Percentiles rank a stretch among this genome's conserved stretches.
These are phyloP conservation scores for Drosophila lini DNA, from an alignment of 1,140 invertebrate species.

Conservation along the genomic window DNA sequence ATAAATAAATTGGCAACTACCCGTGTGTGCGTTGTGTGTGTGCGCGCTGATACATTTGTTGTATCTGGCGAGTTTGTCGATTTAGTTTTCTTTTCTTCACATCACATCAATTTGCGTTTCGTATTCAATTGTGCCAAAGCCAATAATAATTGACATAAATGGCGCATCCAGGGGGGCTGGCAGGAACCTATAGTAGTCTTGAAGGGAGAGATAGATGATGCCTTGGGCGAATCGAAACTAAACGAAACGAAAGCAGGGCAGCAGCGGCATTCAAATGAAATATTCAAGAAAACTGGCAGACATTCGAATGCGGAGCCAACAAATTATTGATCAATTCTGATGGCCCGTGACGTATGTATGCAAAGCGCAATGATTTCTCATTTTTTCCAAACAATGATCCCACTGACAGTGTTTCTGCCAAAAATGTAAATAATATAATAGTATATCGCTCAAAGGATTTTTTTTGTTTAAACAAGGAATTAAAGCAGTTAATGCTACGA, in stretches of 20 bases:
- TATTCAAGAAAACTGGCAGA: conserved; percentile 54
- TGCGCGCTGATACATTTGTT: conserved; percentile 14
- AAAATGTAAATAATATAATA: conserved; percentile 6
- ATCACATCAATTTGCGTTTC: conserved; percentile 75
- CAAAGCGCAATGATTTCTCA: conserved; percentile 23
- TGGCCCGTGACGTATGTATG: conserved; percentile 43
- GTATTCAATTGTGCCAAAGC: conserved; percentile 74
- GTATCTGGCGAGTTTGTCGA: conserved; percentile 31
- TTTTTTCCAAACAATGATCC: conserved; percentile 17
- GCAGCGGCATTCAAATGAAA: conserved; percentile 42
- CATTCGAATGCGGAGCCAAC: conserved; percentile 21
- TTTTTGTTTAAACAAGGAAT: not conserved
- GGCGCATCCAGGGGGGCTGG: conserved; percentile 25
- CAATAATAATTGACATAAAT: conserved; percentile 81
- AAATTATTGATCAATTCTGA: conserved; percentile 59
- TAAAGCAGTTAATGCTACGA: not conserved
- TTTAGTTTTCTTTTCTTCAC: conserved; percentile 67
- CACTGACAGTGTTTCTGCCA: conserved; percentile 19
- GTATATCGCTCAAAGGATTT: not conserved
- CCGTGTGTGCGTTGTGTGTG: conserved; percentile 9
- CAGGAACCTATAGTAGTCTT: not conserved
- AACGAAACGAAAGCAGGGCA: conserved; percentile 30
- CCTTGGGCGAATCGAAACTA: conserved; percentile 12
- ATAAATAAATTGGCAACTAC: conserved; percentile 44
- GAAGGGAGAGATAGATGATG: conserved; percentile 13